Conservation (phyloP, 2,797 vertebrate species). For the Mormyrops boulengeri region DNA sequence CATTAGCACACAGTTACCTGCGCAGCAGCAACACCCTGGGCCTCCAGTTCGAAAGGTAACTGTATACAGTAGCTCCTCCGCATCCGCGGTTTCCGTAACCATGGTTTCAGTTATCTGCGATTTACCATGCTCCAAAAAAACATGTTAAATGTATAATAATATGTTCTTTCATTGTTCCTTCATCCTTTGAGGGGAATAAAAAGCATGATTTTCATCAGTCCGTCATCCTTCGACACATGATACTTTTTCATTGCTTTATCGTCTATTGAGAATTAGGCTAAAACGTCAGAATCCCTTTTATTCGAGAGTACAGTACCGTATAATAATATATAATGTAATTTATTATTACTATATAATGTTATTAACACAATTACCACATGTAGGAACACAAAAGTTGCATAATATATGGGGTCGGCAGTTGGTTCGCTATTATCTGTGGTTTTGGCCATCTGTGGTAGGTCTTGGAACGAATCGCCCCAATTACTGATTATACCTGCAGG, state of each 20-base stretch:
- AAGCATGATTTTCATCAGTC: not conserved
- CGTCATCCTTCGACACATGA: not conserved
- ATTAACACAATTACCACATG: not conserved
- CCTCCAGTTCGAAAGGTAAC: not conserved
- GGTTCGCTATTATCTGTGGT: not conserved
- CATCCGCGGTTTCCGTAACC: not conserved
- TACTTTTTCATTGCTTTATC: not conserved
- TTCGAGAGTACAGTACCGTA: not conserved
- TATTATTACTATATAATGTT: not conserved
- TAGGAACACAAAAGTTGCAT: not conserved
- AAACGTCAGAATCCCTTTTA: not conserved
- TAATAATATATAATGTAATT: not conserved
- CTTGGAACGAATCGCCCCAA: not conserved
- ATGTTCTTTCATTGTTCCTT: not conserved
- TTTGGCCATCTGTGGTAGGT: not conserved
- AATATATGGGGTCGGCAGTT: not conserved
- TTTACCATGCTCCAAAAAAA: not conserved
- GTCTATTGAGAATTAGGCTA: not conserved
- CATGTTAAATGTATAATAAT: not conserved
- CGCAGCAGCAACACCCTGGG: not conserved
- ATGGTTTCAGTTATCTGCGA: not conserved
- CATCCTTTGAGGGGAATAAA: not conserved
- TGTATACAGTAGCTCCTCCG: not conserved
- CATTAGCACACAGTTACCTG: not conserved
- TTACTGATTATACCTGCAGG: not conserved